phyloP scores from a whole-genome alignment of 1,140 invertebrate genomes.

The Bradysia coprophila region DNA sequence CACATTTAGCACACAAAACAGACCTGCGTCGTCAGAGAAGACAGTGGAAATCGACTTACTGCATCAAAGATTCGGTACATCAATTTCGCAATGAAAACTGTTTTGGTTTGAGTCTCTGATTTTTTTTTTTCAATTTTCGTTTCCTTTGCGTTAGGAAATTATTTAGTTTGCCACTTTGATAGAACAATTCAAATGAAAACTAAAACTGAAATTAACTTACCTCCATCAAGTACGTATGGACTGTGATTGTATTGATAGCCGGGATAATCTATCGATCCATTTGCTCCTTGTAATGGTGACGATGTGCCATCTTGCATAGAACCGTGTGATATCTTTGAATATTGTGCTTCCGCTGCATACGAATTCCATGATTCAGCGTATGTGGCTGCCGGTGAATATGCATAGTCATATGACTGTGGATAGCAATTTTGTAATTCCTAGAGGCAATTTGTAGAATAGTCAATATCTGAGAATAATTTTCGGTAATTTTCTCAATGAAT shows the following conservation, averaged over 20 bases:
- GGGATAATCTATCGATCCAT: slow-evolving; percentile 11
- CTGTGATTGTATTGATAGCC: slow-evolving; percentile 18
- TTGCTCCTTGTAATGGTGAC: slow-evolving; percentile 5
- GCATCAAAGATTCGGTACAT: too few relatives aligned
- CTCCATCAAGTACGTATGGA: slow-evolving; percentile 14
- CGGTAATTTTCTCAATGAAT: not conserved
- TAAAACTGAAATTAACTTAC: slow-evolving; percentile 10
- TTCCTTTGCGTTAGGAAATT: not conserved
- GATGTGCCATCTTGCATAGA: slow-evolving; percentile 8
- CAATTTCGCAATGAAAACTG: too few relatives aligned
- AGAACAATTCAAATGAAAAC: not conserved
- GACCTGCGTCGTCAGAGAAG: too few relatives aligned
- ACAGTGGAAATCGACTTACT: too few relatives aligned
- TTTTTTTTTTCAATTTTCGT: not conserved
- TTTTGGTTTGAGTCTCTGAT: too few relatives aligned
- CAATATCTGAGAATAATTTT: not conserved
- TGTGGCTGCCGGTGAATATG: slow-evolving; percentile 8
- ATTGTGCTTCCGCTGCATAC: slow-evolving; percentile 14
- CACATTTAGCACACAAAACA: too few relatives aligned
- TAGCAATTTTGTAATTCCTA: slow-evolving; percentile 20
- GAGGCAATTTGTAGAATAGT: not conserved
- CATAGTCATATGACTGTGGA: slow-evolving; percentile 14
- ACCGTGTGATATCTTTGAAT: slow-evolving; percentile 12
- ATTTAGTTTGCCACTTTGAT: not conserved
- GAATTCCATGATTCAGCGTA: slow-evolving; percentile 10